Evolutionary conservation across 2,113 vertebrate species (phyloP), one percentile per base, ranked within the genome.

Genomic region (Vulpes vulpes): DNA sequence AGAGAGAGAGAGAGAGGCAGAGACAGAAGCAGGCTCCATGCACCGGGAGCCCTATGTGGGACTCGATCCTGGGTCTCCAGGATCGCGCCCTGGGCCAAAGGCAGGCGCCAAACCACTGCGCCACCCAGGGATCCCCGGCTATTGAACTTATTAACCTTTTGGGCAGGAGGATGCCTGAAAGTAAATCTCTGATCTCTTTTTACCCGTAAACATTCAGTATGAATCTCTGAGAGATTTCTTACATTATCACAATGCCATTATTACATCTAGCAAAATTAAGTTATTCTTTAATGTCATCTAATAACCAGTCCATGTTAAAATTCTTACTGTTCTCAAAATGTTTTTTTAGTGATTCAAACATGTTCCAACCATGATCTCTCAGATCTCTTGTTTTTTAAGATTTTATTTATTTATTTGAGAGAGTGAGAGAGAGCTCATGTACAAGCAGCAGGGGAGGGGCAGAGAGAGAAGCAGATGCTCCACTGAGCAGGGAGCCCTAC

Each of bases 81-180:
- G 35, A 35, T 35, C 35, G 35, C 35, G 35, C 35, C 35, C 35
- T 35, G 35, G 35, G 35, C 35, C 35, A 35, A 35, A 35, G 35
- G 35, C 35, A 35, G 35, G 35, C 35, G 35, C 35, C 35, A 35
- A 35, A 35, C 35, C 35, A 2, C 35, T 35, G 35, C 2, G 35
- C 35, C 35, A 35, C 35, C 35, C 35, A 35, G 35, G 35, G 35
- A 35, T 35, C 35, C 35, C 35, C 35, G 71, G 60, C 20, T 73
- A 20, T 85, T 94, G 53, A 76, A 64, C 65, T 94, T 93, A 76
- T 94, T 96, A 76, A 95, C 43, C n/a, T 85, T 95, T 74, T 62
- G 22, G 64, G 43, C 1, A n/a, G 3, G 20, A 43, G 11, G 35
- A 22, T 88, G 12, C 71, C 86, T 97, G 92, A 62, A 89, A 92